Evolutionary conservation across 2,113 vertebrate genomes (phyloP).

Genomic region (Camelus bactrianus): DNA sequence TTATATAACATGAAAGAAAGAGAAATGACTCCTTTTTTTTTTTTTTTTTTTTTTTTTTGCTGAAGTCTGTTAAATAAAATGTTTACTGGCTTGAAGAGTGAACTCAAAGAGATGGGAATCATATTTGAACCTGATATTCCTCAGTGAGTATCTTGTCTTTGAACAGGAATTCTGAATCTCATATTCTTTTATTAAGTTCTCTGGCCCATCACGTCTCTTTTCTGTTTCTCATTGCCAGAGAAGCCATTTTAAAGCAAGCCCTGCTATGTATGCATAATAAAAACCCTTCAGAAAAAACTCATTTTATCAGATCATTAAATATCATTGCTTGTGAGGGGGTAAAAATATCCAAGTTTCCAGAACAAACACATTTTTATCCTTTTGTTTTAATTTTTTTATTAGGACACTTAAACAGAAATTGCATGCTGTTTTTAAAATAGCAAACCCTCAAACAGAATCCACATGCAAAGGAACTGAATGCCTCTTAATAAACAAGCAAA

Average conservation of each 20-base stretch:
- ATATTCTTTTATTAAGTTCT: slow-evolving; percentile 50
- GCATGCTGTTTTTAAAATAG: slow-evolving; percentile 1
- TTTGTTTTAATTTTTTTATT: slow-evolving; percentile 68
- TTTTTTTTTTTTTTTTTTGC: not conserved
- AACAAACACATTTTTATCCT: slow-evolving; percentile 55
- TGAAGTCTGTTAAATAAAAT: slow-evolving; percentile 41
- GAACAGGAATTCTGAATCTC: slow-evolving; percentile 62
- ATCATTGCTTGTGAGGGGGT: slow-evolving; percentile 12
- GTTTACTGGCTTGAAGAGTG: slow-evolving; percentile 28
- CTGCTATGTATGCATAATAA: slow-evolving; percentile 60
- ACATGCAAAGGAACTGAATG: slow-evolving; percentile 13
- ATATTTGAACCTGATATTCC: slow-evolving; percentile 42
- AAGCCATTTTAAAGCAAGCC: slow-evolving; percentile 63
- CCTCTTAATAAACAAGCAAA: slow-evolving; percentile 34
- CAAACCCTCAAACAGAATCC: slow-evolving; percentile 17
- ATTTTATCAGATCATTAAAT: slow-evolving; percentile 71
- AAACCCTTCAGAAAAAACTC: slow-evolving; percentile 28
- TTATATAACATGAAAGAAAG: not conserved
- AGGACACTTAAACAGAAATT: slow-evolving; percentile 14
- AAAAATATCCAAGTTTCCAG: slow-evolving; percentile 35
- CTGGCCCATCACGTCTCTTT: not conserved
- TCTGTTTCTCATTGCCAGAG: slow-evolving; percentile 42
- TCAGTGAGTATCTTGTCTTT: slow-evolving; percentile 40
- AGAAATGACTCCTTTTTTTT: not conserved
- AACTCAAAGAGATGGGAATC: slow-evolving; percentile 58